phyloP scores from a whole-genome alignment of 2,113 vertebrate genomes.

The Melierax canorus region DNA sequence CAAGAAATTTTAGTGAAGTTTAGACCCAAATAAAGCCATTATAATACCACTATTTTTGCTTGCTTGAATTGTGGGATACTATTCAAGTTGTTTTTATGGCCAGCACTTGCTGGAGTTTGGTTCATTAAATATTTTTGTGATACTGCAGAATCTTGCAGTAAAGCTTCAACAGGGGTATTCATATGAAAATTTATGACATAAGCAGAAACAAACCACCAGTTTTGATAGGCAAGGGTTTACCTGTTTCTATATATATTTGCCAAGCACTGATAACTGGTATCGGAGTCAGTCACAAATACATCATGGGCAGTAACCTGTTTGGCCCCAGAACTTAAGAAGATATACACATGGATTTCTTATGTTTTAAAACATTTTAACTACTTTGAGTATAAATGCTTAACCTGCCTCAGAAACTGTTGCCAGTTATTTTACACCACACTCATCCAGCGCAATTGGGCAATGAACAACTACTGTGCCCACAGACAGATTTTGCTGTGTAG shows the following conservation, averaged over 20 bases:
- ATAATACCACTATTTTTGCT: not conserved
- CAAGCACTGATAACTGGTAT: not conserved
- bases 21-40: not conserved
- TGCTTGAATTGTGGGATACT: not conserved
- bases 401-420: not conserved
- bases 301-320: not conserved
- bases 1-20: not conserved
- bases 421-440: not conserved
- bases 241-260: not conserved
- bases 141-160: not conserved
- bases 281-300: not conserved
- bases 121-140: not conserved
- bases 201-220: not conserved
- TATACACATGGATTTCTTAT: not conserved
- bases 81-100: not conserved
- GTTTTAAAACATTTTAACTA: not conserved
- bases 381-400: not conserved
- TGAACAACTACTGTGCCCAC: not conserved
- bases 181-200: not conserved
- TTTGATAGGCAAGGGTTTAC: not conserved
- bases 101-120: not conserved
- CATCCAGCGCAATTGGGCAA: fast-evolving
- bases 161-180: not conserved
- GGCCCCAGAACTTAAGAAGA: not conserved
- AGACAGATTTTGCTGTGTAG: not conserved